Percentiles rank a stretch among this genome's conserved stretches.
phyloP scores from a whole-genome alignment of 2,113 vertebrate species.

The Melanerpes aurifrons region DNA sequence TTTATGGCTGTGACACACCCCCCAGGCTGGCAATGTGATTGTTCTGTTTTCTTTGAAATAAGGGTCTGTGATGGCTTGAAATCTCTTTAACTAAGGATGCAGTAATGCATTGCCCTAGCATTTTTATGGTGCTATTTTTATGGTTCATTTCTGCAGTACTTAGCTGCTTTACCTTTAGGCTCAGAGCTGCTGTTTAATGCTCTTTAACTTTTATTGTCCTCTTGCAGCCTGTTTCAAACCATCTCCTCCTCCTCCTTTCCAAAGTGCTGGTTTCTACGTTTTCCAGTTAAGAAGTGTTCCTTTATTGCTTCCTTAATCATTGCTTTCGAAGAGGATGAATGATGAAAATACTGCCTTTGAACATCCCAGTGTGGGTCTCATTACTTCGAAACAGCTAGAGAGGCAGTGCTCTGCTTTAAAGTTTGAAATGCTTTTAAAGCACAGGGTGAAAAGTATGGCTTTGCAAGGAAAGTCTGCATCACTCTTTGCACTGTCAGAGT shows the following conservation, averaged over 20 bases:
- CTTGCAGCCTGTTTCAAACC: slow-evolving; percentile 63
- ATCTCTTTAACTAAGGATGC: slow-evolving; percentile 27
- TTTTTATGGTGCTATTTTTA: slow-evolving; percentile 49
- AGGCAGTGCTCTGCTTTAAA: slow-evolving; percentile 50
- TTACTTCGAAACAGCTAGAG: slow-evolving; percentile 25
- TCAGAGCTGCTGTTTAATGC: slow-evolving; percentile 64
- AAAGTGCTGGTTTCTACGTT: slow-evolving; percentile 60
- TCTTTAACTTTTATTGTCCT: slow-evolving; percentile 78
- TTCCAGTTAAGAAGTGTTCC: slow-evolving; percentile 62
- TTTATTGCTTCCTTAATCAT: slow-evolving; percentile 72
- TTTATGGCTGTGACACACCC: background rate
- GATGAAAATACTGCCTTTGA: slow-evolving; percentile 64
- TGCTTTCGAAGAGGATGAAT: slow-evolving; percentile 60
- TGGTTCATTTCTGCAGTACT: slow-evolving; percentile 63
- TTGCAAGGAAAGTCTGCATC: background rate
- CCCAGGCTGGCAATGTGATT: background rate
- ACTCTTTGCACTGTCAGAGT: background rate
- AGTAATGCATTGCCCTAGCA: background rate
- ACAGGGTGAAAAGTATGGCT: slow-evolving; percentile 2
- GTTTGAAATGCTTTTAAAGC: slow-evolving; percentile 35
- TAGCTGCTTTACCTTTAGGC: slow-evolving; percentile 70
- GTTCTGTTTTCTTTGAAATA: slow-evolving; percentile 37
- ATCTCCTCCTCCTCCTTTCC: slow-evolving; percentile 62
- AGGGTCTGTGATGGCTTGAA: background rate
- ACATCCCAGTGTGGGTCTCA: background rate